A percentile compares a stretch with the other conserved stretches of the same genome.
Evolutionary conservation across 2,888 invertebrate species (phyloP).

Genomic region (Colletes collaris): DNA sequence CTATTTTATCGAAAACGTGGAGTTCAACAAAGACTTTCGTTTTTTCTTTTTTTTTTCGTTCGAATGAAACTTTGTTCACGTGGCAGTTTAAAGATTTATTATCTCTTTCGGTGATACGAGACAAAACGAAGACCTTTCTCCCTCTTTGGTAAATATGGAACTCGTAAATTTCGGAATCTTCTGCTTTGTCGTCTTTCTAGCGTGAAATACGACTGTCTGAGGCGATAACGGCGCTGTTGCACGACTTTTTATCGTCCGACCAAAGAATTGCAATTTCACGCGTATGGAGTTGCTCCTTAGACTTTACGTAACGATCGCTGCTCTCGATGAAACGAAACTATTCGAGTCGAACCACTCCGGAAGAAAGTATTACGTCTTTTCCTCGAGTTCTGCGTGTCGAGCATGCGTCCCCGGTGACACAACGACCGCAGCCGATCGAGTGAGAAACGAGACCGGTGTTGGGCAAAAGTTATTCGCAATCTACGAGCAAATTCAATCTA

Average conservation of each 20-base stretch:
- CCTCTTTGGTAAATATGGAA: background rate
- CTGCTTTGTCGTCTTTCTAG: no score
- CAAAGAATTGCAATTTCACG: background rate
- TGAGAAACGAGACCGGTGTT: background rate
- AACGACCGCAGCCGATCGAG: conserved; percentile 3
- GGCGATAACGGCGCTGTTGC: conserved; percentile 31
- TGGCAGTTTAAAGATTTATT: no score
- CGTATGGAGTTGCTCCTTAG: background rate
- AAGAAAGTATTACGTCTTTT: conserved; percentile 2
- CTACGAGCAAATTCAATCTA: no score
- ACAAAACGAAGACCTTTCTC: background rate
- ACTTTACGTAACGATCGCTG: background rate
- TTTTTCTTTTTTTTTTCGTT: no score
- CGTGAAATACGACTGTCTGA: conserved; percentile 6
- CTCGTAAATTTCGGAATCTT: background rate
- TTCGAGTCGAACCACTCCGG: background rate
- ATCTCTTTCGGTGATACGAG: no score
- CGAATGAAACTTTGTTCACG: no score
- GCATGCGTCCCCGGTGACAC: background rate
- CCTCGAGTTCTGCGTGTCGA: background rate
- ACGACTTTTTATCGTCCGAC: conserved; percentile 8
- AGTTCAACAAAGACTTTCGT: no score
- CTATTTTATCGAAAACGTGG: background rate
- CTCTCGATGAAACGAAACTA: background rate
- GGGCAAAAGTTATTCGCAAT: no score